phyloP scores from a whole-genome alignment of 92 coral and sea anemone genomes.

The Epizoanthus fatuus region DNA sequence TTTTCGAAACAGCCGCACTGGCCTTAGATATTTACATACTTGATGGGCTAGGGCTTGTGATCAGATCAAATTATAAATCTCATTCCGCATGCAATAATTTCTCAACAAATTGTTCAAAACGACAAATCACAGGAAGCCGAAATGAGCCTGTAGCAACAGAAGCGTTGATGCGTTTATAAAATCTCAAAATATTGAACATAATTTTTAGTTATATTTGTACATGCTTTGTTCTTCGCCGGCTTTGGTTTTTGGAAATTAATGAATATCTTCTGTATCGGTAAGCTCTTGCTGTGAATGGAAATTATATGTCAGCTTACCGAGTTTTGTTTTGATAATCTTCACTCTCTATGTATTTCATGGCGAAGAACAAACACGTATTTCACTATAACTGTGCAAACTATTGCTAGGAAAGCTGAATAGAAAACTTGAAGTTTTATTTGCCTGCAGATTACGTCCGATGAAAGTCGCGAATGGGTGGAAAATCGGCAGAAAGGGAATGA shows the following conservation, averaged over 20 bases:
- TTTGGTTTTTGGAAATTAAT: conserved; percentile 4
- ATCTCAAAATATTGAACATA: conserved; percentile 1
- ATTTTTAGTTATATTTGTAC: not conserved
- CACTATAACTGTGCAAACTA: not conserved
- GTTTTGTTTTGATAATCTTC: not conserved
- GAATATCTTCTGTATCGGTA: conserved; percentile 2
- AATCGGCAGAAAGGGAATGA: not conserved
- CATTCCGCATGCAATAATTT: not conserved
- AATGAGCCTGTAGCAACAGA: not conserved
- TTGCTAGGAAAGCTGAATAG: conserved; percentile 7
- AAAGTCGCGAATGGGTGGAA: conserved; percentile 5
- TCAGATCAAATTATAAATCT: no score
- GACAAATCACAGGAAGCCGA: not conserved
- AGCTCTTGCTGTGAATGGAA: conserved; percentile 12
- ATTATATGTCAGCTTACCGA: not conserved
- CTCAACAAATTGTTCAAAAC: conserved; percentile 10
- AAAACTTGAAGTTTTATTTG: conserved; percentile 25
- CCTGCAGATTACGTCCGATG: conserved; percentile 18
- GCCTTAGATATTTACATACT: not conserved
- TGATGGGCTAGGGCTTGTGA: not conserved
- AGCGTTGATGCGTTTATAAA: not conserved
- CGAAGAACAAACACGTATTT: conserved; percentile 2
- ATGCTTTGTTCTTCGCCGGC: conserved; percentile 2
- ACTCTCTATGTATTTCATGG: conserved; percentile 15
- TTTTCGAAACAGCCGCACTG: not conserved